phyloP scores from a whole-genome alignment of 2,888 invertebrate species.

The Trachelus tabidus region DNA sequence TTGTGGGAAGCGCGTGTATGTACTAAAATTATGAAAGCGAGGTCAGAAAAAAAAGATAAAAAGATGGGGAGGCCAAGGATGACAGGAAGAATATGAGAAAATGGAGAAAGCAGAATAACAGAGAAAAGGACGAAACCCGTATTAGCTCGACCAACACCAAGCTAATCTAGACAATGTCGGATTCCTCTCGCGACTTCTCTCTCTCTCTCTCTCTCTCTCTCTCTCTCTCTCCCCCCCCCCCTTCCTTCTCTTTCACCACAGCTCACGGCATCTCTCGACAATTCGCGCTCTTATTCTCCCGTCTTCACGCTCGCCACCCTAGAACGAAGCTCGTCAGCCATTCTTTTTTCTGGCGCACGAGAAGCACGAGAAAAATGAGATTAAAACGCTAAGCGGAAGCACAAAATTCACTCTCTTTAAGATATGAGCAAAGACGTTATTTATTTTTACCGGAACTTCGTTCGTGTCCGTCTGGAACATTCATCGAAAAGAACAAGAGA shows the following conservation, averaged over 20 bases:
- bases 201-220: neutral
- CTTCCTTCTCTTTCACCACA: neutral
- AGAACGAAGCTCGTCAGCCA: neutral
- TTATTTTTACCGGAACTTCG: constrained; percentile 15
- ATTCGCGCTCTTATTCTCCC: neutral
- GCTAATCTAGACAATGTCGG: neutral
- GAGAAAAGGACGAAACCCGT: neutral
- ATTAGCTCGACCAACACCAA: neutral
- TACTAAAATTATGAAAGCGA: too few relatives aligned
- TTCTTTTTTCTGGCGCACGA: neutral
- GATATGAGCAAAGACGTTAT: constrained; percentile 8
- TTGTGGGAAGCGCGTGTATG: too few relatives aligned
- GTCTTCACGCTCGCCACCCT: neutral
- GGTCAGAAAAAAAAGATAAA: neutral
- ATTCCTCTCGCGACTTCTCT: neutral
- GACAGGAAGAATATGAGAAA: neutral
- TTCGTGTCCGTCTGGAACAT: neutral
- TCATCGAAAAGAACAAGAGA: neutral
- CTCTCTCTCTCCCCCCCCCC: neutral
- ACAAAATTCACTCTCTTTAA: neutral
- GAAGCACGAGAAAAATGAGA: neutral
- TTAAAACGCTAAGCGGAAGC: constrained; percentile 4
- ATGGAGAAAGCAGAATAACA: neutral
- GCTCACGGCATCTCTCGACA: neutral
- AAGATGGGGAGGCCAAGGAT: neutral